Evolutionary conservation across 2,113 vertebrate species (phyloP), one percentile per base, ranked within the genome.

Genomic region (Strix aluco): DNA sequence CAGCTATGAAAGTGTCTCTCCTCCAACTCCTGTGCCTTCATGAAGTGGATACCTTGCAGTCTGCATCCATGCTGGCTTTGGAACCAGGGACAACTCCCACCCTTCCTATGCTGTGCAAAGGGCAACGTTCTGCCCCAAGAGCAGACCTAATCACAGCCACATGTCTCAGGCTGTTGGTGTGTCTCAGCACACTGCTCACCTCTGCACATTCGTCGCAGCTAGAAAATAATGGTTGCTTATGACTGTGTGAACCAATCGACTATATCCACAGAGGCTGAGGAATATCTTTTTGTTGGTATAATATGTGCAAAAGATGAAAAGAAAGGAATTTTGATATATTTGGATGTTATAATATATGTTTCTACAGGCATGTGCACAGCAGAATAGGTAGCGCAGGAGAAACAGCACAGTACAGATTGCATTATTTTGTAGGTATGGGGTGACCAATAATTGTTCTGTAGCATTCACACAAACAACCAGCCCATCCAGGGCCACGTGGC

Each of bases 181-280:
- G 10, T 30, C 57, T 42, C 20, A 14, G 44, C 26, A 42, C 4
- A 4, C 8, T 42, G 34, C 34, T 89, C 14, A 34, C 9, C 22
- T 55, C 38, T 47, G 13, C 3, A 1, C 0, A 1, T 23, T 61
- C 3, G 1, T 20, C 1, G 9, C 49, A 63, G 17, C 5, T 34
- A 34, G 44, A 57, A 83, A 61, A 72, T 5, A 54, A 10, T 8
- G 3, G 3, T 26, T 34, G 5, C 6, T 73, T 16, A 27, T 34
- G 16, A 54, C 34, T 73, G 44, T 32, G 18, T 32, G 29, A 32
- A 15, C 10, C 36, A 69, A 47, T 22, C 0, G 21, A 18, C 17
- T 16, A 3, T n/a, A 55, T 14, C 13, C 18, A 38, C 25, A 19
- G 25, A 67, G 3, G 32, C 2, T 57, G 14, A 40, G 55, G 10